Base-by-base conservation (phyloP, 2,797 vertebrate genomes). In the Epinephelus malabaricus region DNA sequence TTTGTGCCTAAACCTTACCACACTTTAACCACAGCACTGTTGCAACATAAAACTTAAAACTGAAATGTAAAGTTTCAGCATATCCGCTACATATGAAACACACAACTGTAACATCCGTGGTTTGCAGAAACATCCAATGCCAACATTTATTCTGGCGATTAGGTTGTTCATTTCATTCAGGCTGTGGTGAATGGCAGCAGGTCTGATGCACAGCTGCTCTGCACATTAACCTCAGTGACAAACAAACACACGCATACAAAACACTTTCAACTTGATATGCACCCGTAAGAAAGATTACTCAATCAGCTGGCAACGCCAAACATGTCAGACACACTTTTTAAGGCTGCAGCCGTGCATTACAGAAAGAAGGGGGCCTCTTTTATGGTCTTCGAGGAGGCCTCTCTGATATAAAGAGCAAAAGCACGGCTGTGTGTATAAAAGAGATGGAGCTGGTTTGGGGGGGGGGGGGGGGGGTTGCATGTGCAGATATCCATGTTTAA, bases 191-290 rank as follows among this genome's bases (percentile, higher is more conserved):
- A 82, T 14, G 68, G 70, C 77, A 61, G 66, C 40, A 43, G 60
- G 51, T 69, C 77, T 10, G n/a, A 78, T 4, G 59, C 23, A 59
- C 89, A 93, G 89, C 86, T 86, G 88, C 83, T 84, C 62, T 0
- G 64, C 68, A 78, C 65, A 75, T 88, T 70, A 79, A n/a, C 10
- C 50, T 70, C 64, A 38, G 59, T 69, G 75, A 87, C 78, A 86
- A 90, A 89, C 80, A 86, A 88, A 86, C 17, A 45, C 54, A 56
- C 2, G 3, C 55, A 34, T 14, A 69, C 50, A 30, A 68, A 76
- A 77, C 70, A 70, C 82, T 82, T 87, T 67, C 56, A 83, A 89
- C 76, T 50, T 2, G 60, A 90, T 80, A 79, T 45, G 23, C 59
- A 30, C 43, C 25, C 56, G 53, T 53, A 46, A 70, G 49, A 65